phyloP scores from a whole-genome alignment of 1,140 invertebrate genomes.

The Tribolium castaneum region DNA sequence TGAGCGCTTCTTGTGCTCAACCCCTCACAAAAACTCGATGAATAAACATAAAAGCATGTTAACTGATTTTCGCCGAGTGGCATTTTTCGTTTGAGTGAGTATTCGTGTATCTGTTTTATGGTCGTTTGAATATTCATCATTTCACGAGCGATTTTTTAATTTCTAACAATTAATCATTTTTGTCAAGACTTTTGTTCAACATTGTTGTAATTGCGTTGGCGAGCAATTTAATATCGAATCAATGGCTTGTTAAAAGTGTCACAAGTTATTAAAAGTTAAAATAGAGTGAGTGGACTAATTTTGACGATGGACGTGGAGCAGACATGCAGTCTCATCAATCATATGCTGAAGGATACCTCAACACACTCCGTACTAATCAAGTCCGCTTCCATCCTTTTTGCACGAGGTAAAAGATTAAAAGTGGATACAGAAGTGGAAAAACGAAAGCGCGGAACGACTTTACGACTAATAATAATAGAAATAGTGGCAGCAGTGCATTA shows the following conservation, averaged over 20 bases:
- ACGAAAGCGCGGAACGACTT: background rate
- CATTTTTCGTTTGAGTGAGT: constrained; percentile 21
- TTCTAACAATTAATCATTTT: constrained; percentile 8
- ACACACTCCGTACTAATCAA: constrained; percentile 50
- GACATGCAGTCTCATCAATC: constrained; percentile 56
- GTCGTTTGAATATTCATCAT: constrained; percentile 22
- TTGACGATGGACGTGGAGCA: constrained; percentile 51
- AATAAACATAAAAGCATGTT: constrained; percentile 27
- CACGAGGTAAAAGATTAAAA: constrained; percentile 9
- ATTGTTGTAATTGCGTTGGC: background rate
- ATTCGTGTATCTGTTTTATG: constrained; percentile 7
- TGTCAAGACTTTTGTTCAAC: background rate
- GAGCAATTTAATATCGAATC: constrained; percentile 25
- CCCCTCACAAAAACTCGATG: background rate
- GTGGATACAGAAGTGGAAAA: background rate
- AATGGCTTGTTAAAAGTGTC: constrained; percentile 56
- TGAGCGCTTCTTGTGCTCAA: no score
- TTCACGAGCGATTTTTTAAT: background rate
- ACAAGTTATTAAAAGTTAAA: constrained; percentile 61
- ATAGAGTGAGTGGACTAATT: constrained; percentile 52
- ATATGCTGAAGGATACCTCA: constrained; percentile 52
- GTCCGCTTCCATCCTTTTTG: background rate
- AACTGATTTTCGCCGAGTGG: constrained; percentile 9
- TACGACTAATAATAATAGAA: background rate
- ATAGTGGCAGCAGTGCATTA: constrained; percentile 8